Conservation (phyloP, 2,888 invertebrate genomes). For the Junonia oenone region DNA sequence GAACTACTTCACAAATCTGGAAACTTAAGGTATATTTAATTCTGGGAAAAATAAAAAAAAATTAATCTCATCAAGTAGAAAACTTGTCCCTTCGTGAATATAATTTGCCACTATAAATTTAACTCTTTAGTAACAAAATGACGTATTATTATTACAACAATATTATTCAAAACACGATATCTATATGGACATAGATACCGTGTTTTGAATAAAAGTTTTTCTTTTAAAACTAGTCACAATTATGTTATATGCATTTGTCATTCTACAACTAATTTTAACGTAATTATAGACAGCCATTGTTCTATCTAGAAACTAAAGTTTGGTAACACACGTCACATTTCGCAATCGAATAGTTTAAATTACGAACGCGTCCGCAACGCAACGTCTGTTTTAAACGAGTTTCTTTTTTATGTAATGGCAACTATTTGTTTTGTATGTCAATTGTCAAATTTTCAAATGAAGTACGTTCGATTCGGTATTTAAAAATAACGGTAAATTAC, state of each 20-base stretch:
- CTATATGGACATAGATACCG: no score
- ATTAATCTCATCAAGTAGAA: no score
- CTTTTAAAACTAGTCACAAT: not conserved
- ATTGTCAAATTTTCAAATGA: conserved; percentile 4
- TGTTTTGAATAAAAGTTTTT: no score
- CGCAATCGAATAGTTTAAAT: conserved; percentile 11
- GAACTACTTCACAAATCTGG: no score
- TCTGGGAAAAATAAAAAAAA: no score
- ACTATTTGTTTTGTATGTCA: conserved; percentile 7
- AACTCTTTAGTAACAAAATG: no score
- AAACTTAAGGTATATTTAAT: no score
- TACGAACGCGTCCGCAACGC: conserved; percentile 7
- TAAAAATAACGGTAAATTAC: not conserved
- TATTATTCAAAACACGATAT: no score
- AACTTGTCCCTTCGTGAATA: no score
- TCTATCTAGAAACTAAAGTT: conserved; percentile 4
- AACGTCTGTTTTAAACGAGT: not conserved
- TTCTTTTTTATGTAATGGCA: conserved; percentile 8
- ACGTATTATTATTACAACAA: no score
- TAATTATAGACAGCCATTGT: not conserved
- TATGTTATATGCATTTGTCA: no score
- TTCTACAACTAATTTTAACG: not conserved
- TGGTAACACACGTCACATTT: conserved; percentile 5
- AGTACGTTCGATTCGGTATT: not conserved
- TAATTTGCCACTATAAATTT: no score